Evolutionary conservation across 1,140 invertebrate genomes (phyloP).

Genomic region (Homalodisca vitripennis): DNA sequence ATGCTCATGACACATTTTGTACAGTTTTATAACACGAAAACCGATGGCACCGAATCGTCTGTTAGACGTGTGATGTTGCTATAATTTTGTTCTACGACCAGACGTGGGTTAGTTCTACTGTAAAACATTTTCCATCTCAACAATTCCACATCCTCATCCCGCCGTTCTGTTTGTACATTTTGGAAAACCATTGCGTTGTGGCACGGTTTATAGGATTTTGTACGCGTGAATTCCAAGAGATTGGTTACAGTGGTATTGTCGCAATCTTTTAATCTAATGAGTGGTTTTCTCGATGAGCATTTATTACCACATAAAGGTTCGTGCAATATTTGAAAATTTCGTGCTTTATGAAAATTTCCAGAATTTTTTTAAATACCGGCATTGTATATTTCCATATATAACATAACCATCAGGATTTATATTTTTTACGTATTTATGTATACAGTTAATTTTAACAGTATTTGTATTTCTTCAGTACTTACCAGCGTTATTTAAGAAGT

Average conservation of each 20-base stretch:
- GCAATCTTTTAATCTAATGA: neutral
- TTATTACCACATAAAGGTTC: neutral
- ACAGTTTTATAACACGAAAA: neutral
- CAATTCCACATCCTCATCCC: neutral
- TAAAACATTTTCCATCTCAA: neutral
- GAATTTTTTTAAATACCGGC: too few relatives aligned
- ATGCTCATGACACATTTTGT: neutral
- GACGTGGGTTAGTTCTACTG: slow-evolving; percentile 25
- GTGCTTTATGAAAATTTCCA: too few relatives aligned
- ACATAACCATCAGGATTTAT: too few relatives aligned
- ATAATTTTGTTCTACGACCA: neutral
- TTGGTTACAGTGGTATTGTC: neutral
- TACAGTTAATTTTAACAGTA: too few relatives aligned
- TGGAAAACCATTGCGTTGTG: too few relatives aligned
- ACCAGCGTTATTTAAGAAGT: too few relatives aligned
- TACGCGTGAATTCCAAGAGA: too few relatives aligned
- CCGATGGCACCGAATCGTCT: neutral
- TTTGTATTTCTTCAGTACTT: too few relatives aligned
- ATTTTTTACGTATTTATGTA: too few relatives aligned
- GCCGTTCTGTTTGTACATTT: neutral
- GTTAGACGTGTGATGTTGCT: neutral
- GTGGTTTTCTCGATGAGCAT: neutral
- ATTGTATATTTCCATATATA: too few relatives aligned
- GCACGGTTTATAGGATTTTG: too few relatives aligned
- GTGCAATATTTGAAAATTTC: too few relatives aligned